Evolutionary conservation across 2,888 invertebrate genomes (phyloP).

Genomic region (Drosophila monieri): DNA sequence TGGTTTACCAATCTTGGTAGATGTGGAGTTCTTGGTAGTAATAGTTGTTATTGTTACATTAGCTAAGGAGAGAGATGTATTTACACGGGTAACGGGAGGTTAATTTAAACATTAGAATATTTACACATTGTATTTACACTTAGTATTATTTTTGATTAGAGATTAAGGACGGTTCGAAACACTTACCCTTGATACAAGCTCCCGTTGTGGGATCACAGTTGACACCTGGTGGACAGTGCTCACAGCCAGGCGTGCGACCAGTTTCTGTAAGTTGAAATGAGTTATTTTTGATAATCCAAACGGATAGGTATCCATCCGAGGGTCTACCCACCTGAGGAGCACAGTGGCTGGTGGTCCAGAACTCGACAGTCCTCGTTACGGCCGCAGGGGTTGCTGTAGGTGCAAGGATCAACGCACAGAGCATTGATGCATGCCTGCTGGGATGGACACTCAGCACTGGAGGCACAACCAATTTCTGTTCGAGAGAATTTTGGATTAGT

Average conservation of each 20-base stretch:
- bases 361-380: constrained; percentile 92
- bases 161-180: constrained; percentile 1
- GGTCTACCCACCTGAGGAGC: constrained; percentile 88
- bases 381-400: constrained; percentile 89
- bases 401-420: constrained; percentile 93
- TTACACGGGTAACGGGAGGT: constrained; percentile 80
- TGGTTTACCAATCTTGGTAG: constrained; percentile 54
- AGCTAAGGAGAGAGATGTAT: constrained; percentile 83
- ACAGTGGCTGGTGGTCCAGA: constrained; percentile 92
- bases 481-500: constrained; percentile 52
- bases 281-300: too few species aligned
- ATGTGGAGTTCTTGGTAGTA: constrained; percentile 77
- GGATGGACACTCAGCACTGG: constrained; percentile 91
- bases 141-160: constrained; percentile 39
- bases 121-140: constrained; percentile 70
- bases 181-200: constrained; percentile 93
- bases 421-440: constrained; percentile 92
- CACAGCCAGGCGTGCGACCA: constrained; percentile 86
- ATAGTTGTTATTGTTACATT: constrained; percentile 82
- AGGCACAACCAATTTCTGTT: constrained; percentile 91
- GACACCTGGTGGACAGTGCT: constrained; percentile 91
- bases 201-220: constrained; percentile 92
- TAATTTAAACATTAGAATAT: constrained; percentile 75
- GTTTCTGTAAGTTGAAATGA: constrained; percentile 49
- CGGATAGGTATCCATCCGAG: too few species aligned